Evolutionary conservation across 2,113 vertebrate species (phyloP).

Genomic region (Rousettus leschenaultii): DNA sequence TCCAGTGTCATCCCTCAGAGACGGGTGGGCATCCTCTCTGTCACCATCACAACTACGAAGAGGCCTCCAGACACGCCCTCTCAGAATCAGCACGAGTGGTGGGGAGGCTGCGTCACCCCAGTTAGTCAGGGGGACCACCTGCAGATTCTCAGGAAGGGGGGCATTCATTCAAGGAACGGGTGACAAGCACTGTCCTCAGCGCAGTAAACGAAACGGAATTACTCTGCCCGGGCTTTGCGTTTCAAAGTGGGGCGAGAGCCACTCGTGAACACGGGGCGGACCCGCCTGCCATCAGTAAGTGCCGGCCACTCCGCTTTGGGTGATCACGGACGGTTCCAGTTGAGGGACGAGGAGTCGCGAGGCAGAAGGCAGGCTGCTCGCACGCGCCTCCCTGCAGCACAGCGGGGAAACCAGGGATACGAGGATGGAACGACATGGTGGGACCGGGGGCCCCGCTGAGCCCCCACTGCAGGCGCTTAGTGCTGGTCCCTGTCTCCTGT

Average conservation of each 20-base stretch:
- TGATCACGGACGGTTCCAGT: background rate
- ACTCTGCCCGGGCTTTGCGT: background rate
- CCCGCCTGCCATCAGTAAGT: background rate
- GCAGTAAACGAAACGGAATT: background rate
- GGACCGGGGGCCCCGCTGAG: background rate
- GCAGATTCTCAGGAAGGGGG: background rate
- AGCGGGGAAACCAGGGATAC: background rate
- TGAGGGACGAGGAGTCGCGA: background rate
- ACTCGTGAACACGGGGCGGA: no score
- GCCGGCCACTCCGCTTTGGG: background rate
- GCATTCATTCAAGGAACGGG: background rate
- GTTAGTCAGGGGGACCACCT: background rate
- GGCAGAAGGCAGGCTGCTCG: background rate
- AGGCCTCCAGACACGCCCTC: background rate
- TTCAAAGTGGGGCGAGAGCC: background rate
- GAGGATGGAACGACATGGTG: accelerated
- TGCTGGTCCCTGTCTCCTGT: background rate
- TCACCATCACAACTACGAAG: background rate
- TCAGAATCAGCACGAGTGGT: background rate
- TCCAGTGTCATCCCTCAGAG: background rate
- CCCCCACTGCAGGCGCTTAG: accelerated
- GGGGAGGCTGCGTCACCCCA: background rate
- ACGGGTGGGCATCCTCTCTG: accelerated
- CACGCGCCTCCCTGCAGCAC: background rate
- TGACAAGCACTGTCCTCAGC: background rate